phyloP scores from a whole-genome alignment of 2,797 vertebrate genomes.

The Margarornis squamiger region DNA sequence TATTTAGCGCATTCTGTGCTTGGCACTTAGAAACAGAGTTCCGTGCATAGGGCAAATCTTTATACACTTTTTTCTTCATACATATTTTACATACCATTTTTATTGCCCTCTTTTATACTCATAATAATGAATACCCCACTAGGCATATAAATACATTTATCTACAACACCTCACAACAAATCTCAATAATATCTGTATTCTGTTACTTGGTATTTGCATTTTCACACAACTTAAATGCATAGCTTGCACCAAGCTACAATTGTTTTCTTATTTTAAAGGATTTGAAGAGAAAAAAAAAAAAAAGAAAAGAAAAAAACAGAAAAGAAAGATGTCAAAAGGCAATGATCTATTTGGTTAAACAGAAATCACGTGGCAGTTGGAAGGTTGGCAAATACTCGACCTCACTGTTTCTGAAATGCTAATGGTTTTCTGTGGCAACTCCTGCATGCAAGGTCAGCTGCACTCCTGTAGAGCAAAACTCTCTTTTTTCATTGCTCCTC shows the following conservation, averaged over 20 bases:
- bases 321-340: constrained; percentile 68
- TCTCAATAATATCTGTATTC: constrained; percentile 85
- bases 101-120: constrained; percentile 86
- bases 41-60: constrained; percentile 82
- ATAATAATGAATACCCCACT: constrained; percentile 83
- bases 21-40: constrained; percentile 95
- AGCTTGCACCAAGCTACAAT: constrained; percentile 81
- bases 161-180: constrained; percentile 95
- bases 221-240: constrained; percentile 90
- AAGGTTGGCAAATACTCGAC: neutral
- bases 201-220: constrained; percentile 87
- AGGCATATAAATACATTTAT: constrained; percentile 97
- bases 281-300: constrained; percentile 25
- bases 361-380: constrained; percentile 38
- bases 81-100: constrained; percentile 84
- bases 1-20: constrained; percentile 93
- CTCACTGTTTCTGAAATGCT: constrained; percentile 31
- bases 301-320: neutral
- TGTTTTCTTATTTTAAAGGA: constrained; percentile 73
- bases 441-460: neutral
- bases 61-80: constrained; percentile 86
- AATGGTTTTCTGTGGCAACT: constrained; percentile 35
- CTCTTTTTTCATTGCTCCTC: neutral
- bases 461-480: neutral
- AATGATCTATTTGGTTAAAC: constrained; percentile 67